Conservation (phyloP, 2,888 invertebrate species). For the Cremastinae sp. region DNA sequence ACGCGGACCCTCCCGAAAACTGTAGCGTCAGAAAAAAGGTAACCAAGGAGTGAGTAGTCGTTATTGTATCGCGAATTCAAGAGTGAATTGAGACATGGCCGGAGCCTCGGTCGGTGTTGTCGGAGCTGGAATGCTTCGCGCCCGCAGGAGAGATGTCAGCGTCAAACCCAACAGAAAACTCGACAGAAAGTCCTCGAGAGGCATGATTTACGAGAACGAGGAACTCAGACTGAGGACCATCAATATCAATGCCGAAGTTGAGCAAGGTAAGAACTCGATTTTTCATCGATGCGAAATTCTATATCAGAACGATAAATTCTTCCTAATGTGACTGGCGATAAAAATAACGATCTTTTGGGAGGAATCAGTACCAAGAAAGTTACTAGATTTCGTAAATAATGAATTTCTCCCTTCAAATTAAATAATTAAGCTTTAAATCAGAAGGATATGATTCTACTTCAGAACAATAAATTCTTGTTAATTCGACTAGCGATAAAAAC, state of each 20-base stretch:
- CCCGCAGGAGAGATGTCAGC: slow-evolving; percentile 92
- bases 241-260: slow-evolving; percentile 95
- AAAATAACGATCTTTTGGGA: slow-evolving; percentile 1
- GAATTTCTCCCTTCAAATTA: background rate
- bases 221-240: slow-evolving; percentile 93
- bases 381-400: background rate
- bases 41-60: slow-evolving; percentile 27
- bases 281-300: background rate
- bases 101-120: slow-evolving; percentile 70
- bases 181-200: slow-evolving; percentile 94
- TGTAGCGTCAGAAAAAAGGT: slow-evolving; percentile 10
- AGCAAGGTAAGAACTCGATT: slow-evolving; percentile 85
- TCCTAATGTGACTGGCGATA: background rate
- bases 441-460: too few relatives aligned
- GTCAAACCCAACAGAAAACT: slow-evolving; percentile 94
- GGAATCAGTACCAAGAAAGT: too few relatives aligned
- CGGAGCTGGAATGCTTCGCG: slow-evolving; percentile 87
- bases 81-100: slow-evolving; percentile 71
- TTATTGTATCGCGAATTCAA: slow-evolving; percentile 7
- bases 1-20: slow-evolving; percentile 13
- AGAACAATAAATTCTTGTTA: too few relatives aligned
- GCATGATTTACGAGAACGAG: slow-evolving; percentile 97
- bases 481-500: background rate
- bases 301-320: too few relatives aligned
- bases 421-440: too few relatives aligned